Base-by-base conservation (phyloP, 2,888 invertebrate genomes). In the Phortica okadai region DNA sequence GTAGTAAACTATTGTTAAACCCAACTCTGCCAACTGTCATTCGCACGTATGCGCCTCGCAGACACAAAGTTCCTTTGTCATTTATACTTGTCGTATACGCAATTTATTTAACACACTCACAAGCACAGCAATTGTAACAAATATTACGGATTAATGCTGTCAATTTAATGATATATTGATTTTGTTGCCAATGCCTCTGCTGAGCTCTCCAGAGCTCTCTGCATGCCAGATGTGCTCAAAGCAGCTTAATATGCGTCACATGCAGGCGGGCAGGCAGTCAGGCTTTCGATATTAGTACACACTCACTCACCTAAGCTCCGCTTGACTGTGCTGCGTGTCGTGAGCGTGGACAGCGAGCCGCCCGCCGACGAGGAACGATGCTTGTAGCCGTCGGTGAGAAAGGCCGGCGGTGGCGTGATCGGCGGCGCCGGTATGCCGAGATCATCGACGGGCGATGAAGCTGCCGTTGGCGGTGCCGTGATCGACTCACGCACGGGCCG, bases 381-480 rank as follows among this genome's bases (percentile, higher is more conserved):
- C 82, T 93, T 93, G 85, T 94, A 94, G 62, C 94, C 94, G 41
- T 93, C 93, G 4, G 94, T 93, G 74, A 94, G 91, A 86, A 95
- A 95, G 76, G 94, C 94, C 8, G 94, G 94, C 16, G 95, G 95
- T 42, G 94, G 94, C 45, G 94, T 94, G 81, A 94, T 94, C 44
- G 94, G 94, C 44, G 93, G 93, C 79, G 93, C 94, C 73, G 92
- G 92, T 74, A 91, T 88, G 44, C 83, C 87, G 74, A 89, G 80
- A 50, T 90, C 90, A 69, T 85, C 85, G 56, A 90, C 89, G 7
- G 89, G 89, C 4, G 89, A 88, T 64, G 89, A 87, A 62, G 89
- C 89, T 5, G 88, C 89, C 5, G 83, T 83, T n/a, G 83, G 82
- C 6, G 87, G 85, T 2, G 86, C 87, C 6, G 87, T 86, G 8